Conservation (phyloP, 1,140 invertebrate species). For the Zaprionus lachaisei region DNA sequence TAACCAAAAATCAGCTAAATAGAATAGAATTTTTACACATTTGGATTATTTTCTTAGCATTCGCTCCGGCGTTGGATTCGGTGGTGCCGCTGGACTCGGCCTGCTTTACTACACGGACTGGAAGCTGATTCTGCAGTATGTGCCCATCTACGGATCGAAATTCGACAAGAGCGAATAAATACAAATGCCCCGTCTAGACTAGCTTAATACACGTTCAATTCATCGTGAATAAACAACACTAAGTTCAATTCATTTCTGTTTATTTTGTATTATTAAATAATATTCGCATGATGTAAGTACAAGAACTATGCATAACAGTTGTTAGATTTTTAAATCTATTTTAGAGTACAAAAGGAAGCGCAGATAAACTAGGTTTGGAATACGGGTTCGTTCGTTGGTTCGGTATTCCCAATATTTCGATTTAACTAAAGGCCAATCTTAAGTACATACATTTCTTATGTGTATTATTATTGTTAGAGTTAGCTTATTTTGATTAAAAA, state of each 20-base stretch:
- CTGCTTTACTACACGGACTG: conserved; percentile 91
- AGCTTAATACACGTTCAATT: conserved; percentile 58
- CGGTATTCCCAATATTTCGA: conserved; percentile 18
- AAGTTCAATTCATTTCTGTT: conserved; percentile 43
- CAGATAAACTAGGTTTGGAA: conserved; percentile 29
- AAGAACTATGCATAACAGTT: conserved; percentile 33
- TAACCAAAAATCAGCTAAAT: conserved; percentile 41
- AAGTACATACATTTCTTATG: conserved; percentile 54
- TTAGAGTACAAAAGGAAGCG: conserved; percentile 39
- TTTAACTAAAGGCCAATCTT: conserved; percentile 40
- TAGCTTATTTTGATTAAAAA: conserved; percentile 61
- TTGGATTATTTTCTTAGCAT: conserved; percentile 84
- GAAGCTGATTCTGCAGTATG: conserved; percentile 88
- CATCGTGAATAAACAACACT: conserved; percentile 59
- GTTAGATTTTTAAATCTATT: conserved; percentile 17
- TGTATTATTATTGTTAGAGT: conserved; percentile 36
- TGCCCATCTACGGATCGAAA: conserved; percentile 91
- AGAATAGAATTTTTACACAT: background rate
- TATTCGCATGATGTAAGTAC: conserved; percentile 32
- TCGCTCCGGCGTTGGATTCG: conserved; percentile 87
- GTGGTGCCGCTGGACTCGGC: conserved; percentile 86
- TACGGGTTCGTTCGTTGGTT: conserved; percentile 29
- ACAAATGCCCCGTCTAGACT: conserved; percentile 19
- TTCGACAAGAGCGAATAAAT: conserved; percentile 86
- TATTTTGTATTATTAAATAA: conserved; percentile 27